phyloP scores from a whole-genome alignment of 2,888 invertebrate species.

The Eurytoma adleriae region DNA sequence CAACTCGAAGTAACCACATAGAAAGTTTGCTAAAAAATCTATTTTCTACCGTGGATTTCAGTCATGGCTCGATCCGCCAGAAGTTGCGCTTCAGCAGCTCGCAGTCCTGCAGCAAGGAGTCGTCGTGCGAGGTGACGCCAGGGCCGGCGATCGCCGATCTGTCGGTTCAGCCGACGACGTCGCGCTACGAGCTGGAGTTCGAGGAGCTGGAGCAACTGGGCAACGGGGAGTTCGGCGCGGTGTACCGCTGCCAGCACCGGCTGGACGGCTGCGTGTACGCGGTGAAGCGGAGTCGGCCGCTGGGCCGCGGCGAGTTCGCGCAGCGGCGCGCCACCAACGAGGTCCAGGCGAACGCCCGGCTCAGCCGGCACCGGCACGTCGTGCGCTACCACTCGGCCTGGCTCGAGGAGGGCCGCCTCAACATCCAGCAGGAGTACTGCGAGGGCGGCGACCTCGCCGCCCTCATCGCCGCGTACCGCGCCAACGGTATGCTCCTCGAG shows the following conservation, averaged over 20 bases:
- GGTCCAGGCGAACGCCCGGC: constrained; percentile 95
- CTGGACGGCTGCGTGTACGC: constrained; percentile 95
- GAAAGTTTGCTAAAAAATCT: background rate
- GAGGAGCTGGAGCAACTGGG: constrained; percentile 89
- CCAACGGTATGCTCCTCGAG: constrained; percentile 78
- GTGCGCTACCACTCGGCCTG: constrained; percentile 96
- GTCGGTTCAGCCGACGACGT: background rate
- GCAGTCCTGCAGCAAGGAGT: constrained; percentile 2
- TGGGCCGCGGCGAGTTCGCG: constrained; percentile 90
- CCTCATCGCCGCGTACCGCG: constrained; percentile 76
- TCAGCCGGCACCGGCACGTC: constrained; percentile 93
- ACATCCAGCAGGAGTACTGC: constrained; percentile 96
- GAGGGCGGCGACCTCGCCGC: constrained; percentile 91
- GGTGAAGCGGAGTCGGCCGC: constrained; percentile 90
- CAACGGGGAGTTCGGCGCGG: constrained; percentile 91
- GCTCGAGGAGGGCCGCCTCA: constrained; percentile 96
- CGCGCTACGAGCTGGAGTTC: constrained; percentile 90
- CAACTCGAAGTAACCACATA: background rate
- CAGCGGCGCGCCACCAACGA: constrained; percentile 89
- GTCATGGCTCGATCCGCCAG: background rate
- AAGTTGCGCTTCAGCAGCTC: background rate
- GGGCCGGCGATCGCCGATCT: no score
- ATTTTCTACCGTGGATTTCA: background rate
- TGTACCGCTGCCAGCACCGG: constrained; percentile 91
- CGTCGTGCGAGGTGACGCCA: background rate